A percentile compares a stretch with the other conserved stretches of the same genome.
These are phyloP conservation scores for Trachelus iudaicus DNA, from an alignment of 2,888 invertebrate species.

Conservation along the genomic window DNA sequence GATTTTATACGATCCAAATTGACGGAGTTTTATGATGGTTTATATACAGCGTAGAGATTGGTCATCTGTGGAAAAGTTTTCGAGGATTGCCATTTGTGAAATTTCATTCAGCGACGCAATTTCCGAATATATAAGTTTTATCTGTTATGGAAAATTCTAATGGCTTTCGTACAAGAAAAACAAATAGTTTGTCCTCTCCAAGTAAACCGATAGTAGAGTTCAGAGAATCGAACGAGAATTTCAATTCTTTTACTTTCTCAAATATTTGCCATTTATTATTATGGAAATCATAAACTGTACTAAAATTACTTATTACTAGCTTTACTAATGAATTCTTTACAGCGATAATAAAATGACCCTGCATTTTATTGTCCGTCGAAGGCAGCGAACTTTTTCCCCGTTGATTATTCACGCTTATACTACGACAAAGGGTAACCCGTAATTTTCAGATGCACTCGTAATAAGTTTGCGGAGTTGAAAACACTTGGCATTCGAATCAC, in stretches of 20 bases:
- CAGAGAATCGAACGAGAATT: not conserved
- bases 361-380: no score
- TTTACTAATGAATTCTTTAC: no score
- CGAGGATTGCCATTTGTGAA: not conserved
- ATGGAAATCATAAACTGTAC: no score
- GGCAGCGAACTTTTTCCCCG: no score
- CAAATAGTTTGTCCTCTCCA: not conserved
- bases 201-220: not conserved
- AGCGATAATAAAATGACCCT: no score
- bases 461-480: not conserved
- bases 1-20: not conserved
- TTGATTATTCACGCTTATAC: no score
- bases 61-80: not conserved
- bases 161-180: not conserved
- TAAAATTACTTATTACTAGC: no score
- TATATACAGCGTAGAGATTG: not conserved
- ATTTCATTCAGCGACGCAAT: not conserved
- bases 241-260: not conserved
- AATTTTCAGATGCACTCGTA: no score
- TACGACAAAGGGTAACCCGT: no score
- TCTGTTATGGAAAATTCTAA: not conserved
- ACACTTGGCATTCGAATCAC: not conserved
- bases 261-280: not conserved
- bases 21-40: not conserved
- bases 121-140: not conserved